Evolutionary conservation across 2,888 invertebrate genomes (phyloP), one percentile per base, ranked within the genome.

Genomic region (Smittia sp.): DNA sequence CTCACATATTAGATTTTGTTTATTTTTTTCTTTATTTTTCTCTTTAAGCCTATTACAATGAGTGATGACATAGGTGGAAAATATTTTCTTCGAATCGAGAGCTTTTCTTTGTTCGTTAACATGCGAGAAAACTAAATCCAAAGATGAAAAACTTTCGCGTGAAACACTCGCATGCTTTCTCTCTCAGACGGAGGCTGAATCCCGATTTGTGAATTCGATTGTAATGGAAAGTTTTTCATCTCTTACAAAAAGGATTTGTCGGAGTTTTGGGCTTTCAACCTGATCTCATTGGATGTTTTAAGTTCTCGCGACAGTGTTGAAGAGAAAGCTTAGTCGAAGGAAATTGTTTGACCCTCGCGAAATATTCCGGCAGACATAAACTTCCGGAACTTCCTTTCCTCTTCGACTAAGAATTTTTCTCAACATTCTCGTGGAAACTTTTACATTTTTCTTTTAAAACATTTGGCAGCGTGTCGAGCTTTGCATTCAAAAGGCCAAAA

Each of bases 131-230:
- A 58, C 22, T 58, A n/a, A 18, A 58, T 15, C 58, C 22, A 3
- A 58, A 58, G 58, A 58, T 22, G 58, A 58, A 58, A 58, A 58
- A 22, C 58, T 58, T 58, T 58, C 58, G 9, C 46, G 2, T 46
- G n/a, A 15, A n/a, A n/a, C 46, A 15, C 46, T 46, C 46, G 46
- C 46, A 15, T 11, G 32, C 32, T 32, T 32, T 9, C 9, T 32
- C 3, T 46, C 13, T 46, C 15, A n/a, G 11, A 15, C n/a, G n/a
- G 46, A 46, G 4, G 2, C 15, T 39, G 7, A 13, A 39, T 39
- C 39, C 7, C 39, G 7, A 39, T 7, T n/a, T 46, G 46, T 13
- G 15, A 46, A 46, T 11, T 46, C 15, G 2, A 11, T 46, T 15
- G 46, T 6, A 22, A 6, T 15, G 15, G 58, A 58, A 58, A 58